These are phyloP conservation scores for Adelognathus sp. DNA, from an alignment of 2,888 invertebrate species.

Conservation along the genomic window DNA sequence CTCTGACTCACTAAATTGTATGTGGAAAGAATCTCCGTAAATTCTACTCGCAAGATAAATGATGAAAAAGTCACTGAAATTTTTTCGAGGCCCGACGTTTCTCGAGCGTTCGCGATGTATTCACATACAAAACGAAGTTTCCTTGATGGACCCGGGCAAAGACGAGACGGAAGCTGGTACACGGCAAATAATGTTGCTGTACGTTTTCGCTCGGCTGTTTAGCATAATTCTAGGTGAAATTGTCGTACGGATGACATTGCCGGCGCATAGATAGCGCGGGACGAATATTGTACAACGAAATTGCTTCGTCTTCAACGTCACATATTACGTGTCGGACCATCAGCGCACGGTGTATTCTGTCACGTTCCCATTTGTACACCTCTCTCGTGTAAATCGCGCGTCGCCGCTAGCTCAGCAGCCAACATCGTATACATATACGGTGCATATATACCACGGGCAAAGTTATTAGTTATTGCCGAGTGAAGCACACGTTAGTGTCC, in stretches of 20 bases:
- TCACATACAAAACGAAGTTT: too few species aligned
- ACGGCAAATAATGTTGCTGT: not conserved
- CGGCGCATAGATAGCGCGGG: not conserved
- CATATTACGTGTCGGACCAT: conserved; percentile 27
- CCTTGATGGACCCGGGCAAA: too few species aligned
- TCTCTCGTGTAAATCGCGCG: conserved; percentile 30
- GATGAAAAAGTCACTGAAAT: too few species aligned
- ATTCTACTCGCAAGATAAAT: too few species aligned
- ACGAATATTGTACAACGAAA: conserved; percentile 33
- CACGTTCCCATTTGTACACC: conserved; percentile 50
- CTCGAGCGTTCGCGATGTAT: too few species aligned
- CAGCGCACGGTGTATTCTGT: conserved; percentile 39
- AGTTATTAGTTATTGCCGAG: conserved; percentile 56
- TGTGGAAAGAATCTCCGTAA: too few species aligned
- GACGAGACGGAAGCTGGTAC: too few species aligned
- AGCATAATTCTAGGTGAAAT: conserved; percentile 54
- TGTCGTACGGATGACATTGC: conserved; percentile 30
- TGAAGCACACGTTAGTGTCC: conserved; percentile 9
- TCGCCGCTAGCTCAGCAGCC: conserved; percentile 34
- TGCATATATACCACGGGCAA: conserved; percentile 14
- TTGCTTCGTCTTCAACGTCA: conserved; percentile 52
- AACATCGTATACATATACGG: not conserved
- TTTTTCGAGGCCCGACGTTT: too few species aligned
- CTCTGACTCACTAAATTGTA: too few species aligned
- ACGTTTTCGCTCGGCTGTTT: conserved; percentile 32